Percentiles rank a stretch among this genome's conserved stretches.
Evolutionary conservation across 2,888 invertebrate species (phyloP).

Genomic region (Troides oblongomaculatus): DNA sequence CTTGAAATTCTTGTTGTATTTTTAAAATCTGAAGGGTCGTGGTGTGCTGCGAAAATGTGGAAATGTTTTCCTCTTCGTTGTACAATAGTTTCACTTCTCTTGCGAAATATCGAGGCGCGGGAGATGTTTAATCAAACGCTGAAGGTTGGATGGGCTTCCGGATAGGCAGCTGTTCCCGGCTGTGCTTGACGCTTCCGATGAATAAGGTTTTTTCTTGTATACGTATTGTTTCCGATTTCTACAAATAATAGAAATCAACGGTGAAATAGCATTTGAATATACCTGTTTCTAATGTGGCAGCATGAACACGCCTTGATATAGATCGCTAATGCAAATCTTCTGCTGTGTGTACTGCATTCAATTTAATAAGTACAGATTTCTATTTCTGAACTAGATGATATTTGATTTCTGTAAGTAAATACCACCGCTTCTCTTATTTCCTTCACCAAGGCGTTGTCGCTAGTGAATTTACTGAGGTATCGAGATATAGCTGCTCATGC

Average conservation of each 20-base stretch:
- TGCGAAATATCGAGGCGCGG: constrained; percentile 11
- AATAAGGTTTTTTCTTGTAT: constrained; percentile 3
- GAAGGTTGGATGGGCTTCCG: constrained; percentile 17
- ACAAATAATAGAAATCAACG: background rate
- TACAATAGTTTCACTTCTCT: constrained; percentile 19
- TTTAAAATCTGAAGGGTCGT: constrained; percentile 12
- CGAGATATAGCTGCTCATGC: no score
- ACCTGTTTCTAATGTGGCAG: background rate
- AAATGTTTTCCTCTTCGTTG: constrained; percentile 14
- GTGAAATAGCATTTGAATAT: background rate
- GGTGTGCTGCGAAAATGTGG: constrained; percentile 11
- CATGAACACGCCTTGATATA: no score
- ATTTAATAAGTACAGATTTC: no score
- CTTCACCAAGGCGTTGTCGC: no score
- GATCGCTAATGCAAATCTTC: no score
- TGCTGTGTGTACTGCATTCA: no score
- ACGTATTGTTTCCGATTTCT: background rate
- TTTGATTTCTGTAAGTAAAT: no score
- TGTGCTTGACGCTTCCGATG: constrained; percentile 12
- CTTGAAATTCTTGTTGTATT: constrained; percentile 11
- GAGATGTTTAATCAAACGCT: constrained; percentile 24
- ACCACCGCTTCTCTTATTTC: no score
- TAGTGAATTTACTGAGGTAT: no score
- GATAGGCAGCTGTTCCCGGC: constrained; percentile 19
- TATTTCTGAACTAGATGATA: no score